Base-by-base conservation (phyloP, 2,888 invertebrate species). In the Spicauda simplicius region DNA sequence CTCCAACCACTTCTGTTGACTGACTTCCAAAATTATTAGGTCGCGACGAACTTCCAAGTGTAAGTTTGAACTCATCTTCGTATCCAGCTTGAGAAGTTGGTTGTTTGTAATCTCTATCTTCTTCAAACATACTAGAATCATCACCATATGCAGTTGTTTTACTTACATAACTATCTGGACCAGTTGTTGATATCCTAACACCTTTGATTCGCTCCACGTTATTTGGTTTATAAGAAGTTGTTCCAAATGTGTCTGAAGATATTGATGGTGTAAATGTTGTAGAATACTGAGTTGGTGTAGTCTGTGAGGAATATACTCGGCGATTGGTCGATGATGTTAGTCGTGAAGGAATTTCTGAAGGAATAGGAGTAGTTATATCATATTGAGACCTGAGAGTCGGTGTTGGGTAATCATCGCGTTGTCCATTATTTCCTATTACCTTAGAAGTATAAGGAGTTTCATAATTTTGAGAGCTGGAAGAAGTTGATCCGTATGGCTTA, bases 1-100 rank as follows among this genome's bases (percentile, higher is more conserved):
- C 89, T 2, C 85, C 86, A 30, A 80, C 76, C 2, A 80, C 64
- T 56, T 75, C 73, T n/a, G 75, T 77, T 16, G 75, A 62, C 16
- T 67, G 25, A 12, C 16, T 18, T 19, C n/a, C 56, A 20, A 14
- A 5, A 50, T 18, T 5, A 8, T 33, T 33, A 12, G 66, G 55
- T 25, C 8, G 25, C 1, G 58, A 7, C 1, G 33, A 33, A 16
- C 5, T 53, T n/a, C 18, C 48, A 30, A 54, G 19, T n/a, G 16
- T 18, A 19, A 30, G 54, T 41, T 3, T 20, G 2, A 18, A 10
- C 12, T 14, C 14, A 19, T 53, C 53, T 41, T 45, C 18, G 25
- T 33, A 62, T 16, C n/a, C n/a, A 12, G 11, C 11, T 65, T 30
- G 53, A 0, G 61, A 30, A 20, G 8, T n/a, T 41, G 18, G 8